These are phyloP conservation scores for Salpingus planirostris DNA, from an alignment of 2,888 invertebrate genomes.

Conservation along the genomic window DNA sequence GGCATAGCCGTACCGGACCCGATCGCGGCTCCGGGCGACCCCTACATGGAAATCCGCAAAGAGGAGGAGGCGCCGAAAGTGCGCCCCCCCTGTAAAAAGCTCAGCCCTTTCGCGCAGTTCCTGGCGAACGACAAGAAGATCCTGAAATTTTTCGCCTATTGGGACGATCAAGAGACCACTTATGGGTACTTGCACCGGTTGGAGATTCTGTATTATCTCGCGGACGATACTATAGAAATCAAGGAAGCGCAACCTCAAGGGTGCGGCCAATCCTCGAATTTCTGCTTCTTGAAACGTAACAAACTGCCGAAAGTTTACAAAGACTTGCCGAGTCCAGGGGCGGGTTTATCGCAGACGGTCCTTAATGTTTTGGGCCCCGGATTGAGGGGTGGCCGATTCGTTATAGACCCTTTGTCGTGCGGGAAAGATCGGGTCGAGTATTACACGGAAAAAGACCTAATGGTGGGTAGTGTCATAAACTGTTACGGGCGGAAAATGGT, in stretches of 20 bases:
- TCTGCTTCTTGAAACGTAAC: conserved; percentile 64
- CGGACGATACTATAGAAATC: conserved; percentile 84
- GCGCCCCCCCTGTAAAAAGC: conserved; percentile 48
- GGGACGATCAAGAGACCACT: conserved; percentile 76
- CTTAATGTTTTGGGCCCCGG: conserved; percentile 55
- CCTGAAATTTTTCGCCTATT: conserved; percentile 74
- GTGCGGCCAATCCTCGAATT: conserved; percentile 61
- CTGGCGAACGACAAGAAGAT: conserved; percentile 70
- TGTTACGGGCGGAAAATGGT: conserved; percentile 74
- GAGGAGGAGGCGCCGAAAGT: conserved; percentile 33
- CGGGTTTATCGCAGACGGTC: conserved; percentile 44
- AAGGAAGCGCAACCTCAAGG: conserved; percentile 62
- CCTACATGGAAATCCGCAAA: conserved; percentile 43
- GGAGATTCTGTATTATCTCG: conserved; percentile 75
- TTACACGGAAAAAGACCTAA: conserved; percentile 65
- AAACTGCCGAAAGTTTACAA: conserved; percentile 65
- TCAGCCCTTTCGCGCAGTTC: conserved; percentile 68
- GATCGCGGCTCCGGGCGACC: conserved; percentile 47
- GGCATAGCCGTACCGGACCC: conserved; percentile 77
- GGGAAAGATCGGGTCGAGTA: conserved; percentile 44
- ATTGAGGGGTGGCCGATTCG: conserved; percentile 46
- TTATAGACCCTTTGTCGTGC: conserved; percentile 50
- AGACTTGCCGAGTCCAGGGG: conserved; percentile 43
- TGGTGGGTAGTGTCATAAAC: conserved; percentile 72
- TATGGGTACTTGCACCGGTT: conserved; percentile 70